Percentiles rank a stretch among this genome's conserved stretches.
Evolutionary conservation across 2,797 vertebrate species (phyloP).

Genomic region (Helostoma temminkii): DNA sequence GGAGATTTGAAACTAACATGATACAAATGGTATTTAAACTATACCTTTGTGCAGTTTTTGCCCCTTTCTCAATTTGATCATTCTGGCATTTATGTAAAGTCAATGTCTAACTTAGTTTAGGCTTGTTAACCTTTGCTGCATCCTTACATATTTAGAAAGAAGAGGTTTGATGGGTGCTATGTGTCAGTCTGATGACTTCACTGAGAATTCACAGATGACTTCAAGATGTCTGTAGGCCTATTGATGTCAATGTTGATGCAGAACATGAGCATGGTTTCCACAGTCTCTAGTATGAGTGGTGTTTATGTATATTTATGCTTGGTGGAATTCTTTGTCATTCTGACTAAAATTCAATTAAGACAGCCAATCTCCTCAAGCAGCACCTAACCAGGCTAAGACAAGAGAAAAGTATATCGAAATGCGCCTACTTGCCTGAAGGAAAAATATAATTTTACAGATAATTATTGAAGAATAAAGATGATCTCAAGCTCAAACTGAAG

Average conservation of each 20-base stretch:
- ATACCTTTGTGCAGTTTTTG: background rate
- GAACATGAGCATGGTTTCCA: background rate
- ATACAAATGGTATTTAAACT: conserved; percentile 3
- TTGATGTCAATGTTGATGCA: background rate
- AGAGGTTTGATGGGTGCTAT: background rate
- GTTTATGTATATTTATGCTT: conserved; percentile 3
- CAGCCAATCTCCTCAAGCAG: conserved; percentile 6
- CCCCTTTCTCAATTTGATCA: background rate
- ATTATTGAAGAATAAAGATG: background rate
- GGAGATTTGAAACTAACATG: conserved; percentile 4
- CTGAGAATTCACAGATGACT: conserved; percentile 5
- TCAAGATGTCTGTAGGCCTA: background rate
- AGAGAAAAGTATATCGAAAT: background rate
- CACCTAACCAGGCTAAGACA: background rate
- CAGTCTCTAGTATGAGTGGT: background rate
- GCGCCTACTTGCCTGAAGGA: too few species aligned
- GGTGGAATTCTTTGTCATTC: conserved; percentile 13
- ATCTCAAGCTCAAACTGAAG: background rate
- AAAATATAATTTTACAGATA: too few species aligned
- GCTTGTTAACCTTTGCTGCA: background rate
- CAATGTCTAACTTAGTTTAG: background rate
- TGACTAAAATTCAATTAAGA: conserved; percentile 15
- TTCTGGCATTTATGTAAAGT: background rate
- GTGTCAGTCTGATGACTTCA: background rate
- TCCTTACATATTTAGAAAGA: conserved; percentile 1